phyloP scores from a whole-genome alignment of 2,888 invertebrate species.

The Imbricaverruca yamaguchii region DNA sequence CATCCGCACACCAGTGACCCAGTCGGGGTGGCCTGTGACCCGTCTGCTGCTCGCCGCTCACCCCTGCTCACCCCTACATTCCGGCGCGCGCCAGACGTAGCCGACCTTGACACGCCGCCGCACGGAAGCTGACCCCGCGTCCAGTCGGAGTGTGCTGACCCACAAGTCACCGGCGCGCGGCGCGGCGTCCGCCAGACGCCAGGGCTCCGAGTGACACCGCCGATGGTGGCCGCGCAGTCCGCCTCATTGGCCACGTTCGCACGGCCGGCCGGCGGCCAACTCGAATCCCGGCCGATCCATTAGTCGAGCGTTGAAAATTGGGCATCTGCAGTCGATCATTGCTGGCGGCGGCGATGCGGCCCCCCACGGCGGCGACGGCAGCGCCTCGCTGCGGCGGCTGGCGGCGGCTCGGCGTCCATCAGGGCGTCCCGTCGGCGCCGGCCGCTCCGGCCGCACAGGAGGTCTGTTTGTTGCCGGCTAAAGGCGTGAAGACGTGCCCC shows the following conservation, averaged over 20 bases:
- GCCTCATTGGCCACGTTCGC: too few relatives aligned
- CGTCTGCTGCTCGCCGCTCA: background rate
- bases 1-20: background rate
- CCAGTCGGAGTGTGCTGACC: background rate
- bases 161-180: background rate
- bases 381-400: background rate
- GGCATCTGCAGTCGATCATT: conserved; percentile 18
- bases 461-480: background rate
- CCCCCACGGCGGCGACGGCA: conserved; percentile 6
- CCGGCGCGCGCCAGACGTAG: background rate
- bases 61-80: conserved; percentile 8
- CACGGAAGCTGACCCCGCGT: conserved; percentile 8
- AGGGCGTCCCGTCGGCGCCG: background rate
- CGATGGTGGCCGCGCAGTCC: too few relatives aligned
- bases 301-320: conserved; percentile 2
- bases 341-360: background rate
- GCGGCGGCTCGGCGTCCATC: background rate
- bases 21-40: background rate
- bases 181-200: too few relatives aligned
- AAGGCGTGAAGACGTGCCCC: conserved; percentile 11
- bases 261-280: background rate
- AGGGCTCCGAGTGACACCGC: too few relatives aligned
- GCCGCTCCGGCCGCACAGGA: background rate
- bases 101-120: conserved; percentile 13
- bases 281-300: background rate